phyloP scores from a whole-genome alignment of 2,888 invertebrate species.

The Mythimna pallens region DNA sequence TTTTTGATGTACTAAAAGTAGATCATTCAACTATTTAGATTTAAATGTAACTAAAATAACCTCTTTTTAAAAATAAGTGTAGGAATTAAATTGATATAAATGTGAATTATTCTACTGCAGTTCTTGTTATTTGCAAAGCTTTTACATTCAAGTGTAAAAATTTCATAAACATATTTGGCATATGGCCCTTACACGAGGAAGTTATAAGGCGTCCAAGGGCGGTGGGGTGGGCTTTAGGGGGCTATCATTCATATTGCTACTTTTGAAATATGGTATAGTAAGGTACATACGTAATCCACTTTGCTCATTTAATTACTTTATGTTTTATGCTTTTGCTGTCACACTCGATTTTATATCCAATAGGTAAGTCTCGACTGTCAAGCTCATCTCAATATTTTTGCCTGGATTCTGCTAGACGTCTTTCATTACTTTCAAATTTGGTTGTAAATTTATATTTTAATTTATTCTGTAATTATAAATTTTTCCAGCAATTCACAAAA shows the following conservation, averaged over 20 bases:
- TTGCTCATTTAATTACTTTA: neutral
- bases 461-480: neutral
- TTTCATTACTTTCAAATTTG: neutral
- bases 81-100: neutral
- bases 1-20: neutral
- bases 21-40: neutral
- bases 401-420: neutral
- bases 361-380: neutral
- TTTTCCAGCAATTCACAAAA: too few relatives aligned
- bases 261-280: neutral
- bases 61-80: neutral
- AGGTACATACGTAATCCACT: neutral
- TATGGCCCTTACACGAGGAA: constrained; percentile 1
- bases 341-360: neutral
- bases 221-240: too few relatives aligned
- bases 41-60: neutral
- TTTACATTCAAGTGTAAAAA: neutral
- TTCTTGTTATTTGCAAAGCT: neutral
- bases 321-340: neutral
- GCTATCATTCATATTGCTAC: neutral
- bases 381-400: neutral
- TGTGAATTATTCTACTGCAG: neutral
- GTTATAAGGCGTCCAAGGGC: neutral
- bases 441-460: too few relatives aligned
- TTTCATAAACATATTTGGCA: neutral